Percentiles rank a stretch among this genome's conserved stretches.
These are phyloP conservation scores for Amniataba percoides DNA, from an alignment of 2,797 vertebrate species.

Conservation along the genomic window DNA sequence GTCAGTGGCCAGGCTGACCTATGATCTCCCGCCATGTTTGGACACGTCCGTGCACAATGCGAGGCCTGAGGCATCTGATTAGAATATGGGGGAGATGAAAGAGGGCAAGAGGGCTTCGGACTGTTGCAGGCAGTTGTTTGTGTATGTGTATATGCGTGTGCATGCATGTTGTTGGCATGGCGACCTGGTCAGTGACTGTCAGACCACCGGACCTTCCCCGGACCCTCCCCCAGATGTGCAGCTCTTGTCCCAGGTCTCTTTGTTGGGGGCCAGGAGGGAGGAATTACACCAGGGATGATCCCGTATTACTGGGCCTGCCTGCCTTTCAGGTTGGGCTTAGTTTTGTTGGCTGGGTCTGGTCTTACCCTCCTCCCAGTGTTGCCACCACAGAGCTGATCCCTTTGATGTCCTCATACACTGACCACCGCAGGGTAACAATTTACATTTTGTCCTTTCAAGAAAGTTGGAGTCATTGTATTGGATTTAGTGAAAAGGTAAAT, in stretches of 20 bases:
- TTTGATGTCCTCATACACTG: constrained; percentile 79
- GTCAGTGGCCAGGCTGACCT: constrained; percentile 86
- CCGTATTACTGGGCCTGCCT: constrained; percentile 76
- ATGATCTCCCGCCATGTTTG: constrained; percentile 89
- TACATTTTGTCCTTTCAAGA: constrained; percentile 32
- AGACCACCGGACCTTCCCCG: constrained; percentile 72
- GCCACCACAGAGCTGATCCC: constrained; percentile 63
- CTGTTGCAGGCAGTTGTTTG: constrained; percentile 66
- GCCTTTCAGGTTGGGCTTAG: constrained; percentile 80
- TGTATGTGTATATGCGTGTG: constrained; percentile 46
- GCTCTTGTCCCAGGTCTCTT: constrained; percentile 77
- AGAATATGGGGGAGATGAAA: constrained; percentile 85
- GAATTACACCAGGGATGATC: constrained; percentile 85
- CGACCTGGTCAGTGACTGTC: constrained; percentile 75
- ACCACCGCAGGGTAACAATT: constrained; percentile 68
- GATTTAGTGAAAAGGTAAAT: constrained; percentile 23
- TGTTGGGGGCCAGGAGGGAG: constrained; percentile 76
- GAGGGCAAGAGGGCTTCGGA: constrained; percentile 77
- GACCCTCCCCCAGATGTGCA: constrained; percentile 69
- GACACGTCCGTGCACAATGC: constrained; percentile 87
- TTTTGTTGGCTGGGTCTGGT: constrained; percentile 76
- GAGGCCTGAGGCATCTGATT: constrained; percentile 85
- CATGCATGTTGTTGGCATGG: constrained; percentile 81
- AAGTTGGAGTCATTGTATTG: background rate
- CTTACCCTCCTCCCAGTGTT: constrained; percentile 73